Evolutionary conservation across 2,888 invertebrate species (phyloP).

Genomic region (Drymonia ruficornis): DNA sequence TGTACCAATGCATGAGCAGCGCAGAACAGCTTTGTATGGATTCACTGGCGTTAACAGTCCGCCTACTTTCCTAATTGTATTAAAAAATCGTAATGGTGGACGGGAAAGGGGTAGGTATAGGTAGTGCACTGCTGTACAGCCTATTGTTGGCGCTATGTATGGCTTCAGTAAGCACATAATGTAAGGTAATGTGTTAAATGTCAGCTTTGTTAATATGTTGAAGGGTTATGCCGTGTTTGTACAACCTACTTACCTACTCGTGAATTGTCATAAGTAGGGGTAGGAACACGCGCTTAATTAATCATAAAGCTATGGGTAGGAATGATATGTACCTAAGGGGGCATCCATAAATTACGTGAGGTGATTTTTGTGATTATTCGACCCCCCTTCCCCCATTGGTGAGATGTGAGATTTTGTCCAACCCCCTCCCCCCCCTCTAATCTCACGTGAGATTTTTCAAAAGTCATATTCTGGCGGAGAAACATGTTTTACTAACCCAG

Average conservation of each 20-base stretch:
- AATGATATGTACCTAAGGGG: too few species aligned
- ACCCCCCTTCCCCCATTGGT: too few species aligned
- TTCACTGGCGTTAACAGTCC: conserved; percentile 60
- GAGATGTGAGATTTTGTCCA: too few species aligned
- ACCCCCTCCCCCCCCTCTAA: too few species aligned
- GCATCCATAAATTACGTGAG: too few species aligned
- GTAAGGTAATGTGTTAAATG: conserved; percentile 15
- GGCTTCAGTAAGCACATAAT: conserved; percentile 38
- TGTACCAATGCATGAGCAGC: conserved; percentile 64
- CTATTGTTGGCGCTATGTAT: conserved; percentile 25
- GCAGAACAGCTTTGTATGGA: conserved; percentile 60
- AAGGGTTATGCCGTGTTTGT: not conserved
- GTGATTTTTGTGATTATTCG: too few species aligned
- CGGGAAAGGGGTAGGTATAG: conserved; percentile 67
- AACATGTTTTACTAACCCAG: too few species aligned
- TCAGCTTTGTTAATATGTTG: conserved; percentile 6
- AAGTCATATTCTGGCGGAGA: too few species aligned
- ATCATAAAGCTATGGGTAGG: too few species aligned
- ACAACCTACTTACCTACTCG: not conserved
- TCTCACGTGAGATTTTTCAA: too few species aligned
- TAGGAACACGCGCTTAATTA: too few species aligned
- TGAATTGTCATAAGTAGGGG: not conserved
- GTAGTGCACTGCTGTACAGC: conserved; percentile 34
- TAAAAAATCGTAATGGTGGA: conserved; percentile 75
- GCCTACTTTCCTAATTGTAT: conserved; percentile 60